Percentiles rank a stretch among this genome's conserved stretches.
Evolutionary conservation across 1,140 invertebrate species (phyloP).

Genomic region (Papilio glaucus): DNA sequence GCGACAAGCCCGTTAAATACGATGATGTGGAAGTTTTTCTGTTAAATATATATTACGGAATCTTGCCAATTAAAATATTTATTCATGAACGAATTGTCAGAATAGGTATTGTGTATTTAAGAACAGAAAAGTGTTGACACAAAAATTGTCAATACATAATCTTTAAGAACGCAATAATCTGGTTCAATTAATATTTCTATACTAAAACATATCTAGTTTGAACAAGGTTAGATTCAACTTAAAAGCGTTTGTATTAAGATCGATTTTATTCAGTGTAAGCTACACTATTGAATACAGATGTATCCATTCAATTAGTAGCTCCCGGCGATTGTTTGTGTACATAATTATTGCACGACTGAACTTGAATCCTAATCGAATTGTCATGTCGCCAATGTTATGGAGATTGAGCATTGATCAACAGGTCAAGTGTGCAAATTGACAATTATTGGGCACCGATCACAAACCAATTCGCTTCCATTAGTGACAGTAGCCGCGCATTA

Average conservation of each 20-base stretch:
- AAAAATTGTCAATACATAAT: not conserved
- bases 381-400: not conserved
- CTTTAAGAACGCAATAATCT: not conserved
- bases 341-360: constrained; percentile 44
- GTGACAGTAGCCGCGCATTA: not conserved
- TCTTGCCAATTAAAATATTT: too few relatives aligned
- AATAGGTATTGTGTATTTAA: too few relatives aligned
- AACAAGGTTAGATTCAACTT: not conserved
- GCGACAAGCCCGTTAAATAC: too few relatives aligned
- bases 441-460: constrained; percentile 27
- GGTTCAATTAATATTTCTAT: not conserved
- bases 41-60: too few relatives aligned
- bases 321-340: constrained; percentile 38
- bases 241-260: not conserved
- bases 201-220: not conserved
- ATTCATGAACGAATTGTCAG: too few relatives aligned
- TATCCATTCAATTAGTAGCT: constrained; percentile 36
- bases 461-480: constrained; percentile 8
- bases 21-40: too few relatives aligned
- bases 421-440: constrained; percentile 23
- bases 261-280: not conserved
- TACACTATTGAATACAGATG: not conserved
- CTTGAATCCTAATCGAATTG: constrained; percentile 41
- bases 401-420: not conserved
- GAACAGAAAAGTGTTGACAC: not conserved